phyloP scores from a whole-genome alignment of 1,140 invertebrate species.

The Zaprionus inermis region DNA sequence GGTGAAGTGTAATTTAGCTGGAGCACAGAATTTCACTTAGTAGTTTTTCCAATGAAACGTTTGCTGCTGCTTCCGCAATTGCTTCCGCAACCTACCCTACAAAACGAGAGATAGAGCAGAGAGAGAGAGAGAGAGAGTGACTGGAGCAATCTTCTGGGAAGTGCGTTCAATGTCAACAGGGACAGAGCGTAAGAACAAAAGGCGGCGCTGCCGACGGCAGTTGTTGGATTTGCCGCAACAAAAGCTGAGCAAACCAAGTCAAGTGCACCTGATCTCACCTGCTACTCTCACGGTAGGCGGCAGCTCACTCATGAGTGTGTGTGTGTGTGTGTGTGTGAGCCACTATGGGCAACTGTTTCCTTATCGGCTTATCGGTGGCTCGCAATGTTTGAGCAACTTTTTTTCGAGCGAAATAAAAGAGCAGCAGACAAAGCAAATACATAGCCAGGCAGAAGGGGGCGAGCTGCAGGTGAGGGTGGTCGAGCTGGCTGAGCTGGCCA shows the following conservation, averaged over 20 bases:
- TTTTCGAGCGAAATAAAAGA: slow-evolving; percentile 54
- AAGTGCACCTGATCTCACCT: slow-evolving; percentile 38
- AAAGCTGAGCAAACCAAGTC: slow-evolving; percentile 62
- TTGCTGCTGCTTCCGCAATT: slow-evolving; percentile 20
- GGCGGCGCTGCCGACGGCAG: slow-evolving; percentile 5
- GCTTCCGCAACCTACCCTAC: slow-evolving; percentile 14
- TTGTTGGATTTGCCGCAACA: slow-evolving; percentile 34
- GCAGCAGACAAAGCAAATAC: slow-evolving; percentile 47
- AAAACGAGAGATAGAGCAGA: neutral
- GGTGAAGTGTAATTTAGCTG: neutral
- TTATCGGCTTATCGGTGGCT: slow-evolving; percentile 60
- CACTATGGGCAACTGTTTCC: slow-evolving; percentile 40
- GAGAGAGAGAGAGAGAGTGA: neutral
- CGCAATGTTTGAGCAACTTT: slow-evolving; percentile 62
- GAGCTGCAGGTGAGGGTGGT: neutral
- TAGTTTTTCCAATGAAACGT: slow-evolving; percentile 12
- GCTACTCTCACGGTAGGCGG: slow-evolving; percentile 65
- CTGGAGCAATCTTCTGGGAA: slow-evolving; percentile 32
- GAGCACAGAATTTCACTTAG: slow-evolving; percentile 10
- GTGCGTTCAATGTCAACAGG: slow-evolving; percentile 34
- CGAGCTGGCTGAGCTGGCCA: slow-evolving; percentile 33
- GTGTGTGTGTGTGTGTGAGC: neutral
- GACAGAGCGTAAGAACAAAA: slow-evolving; percentile 22
- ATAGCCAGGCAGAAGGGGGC: slow-evolving; percentile 19
- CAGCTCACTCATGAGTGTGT: neutral